Conservation (phyloP, 1,140 invertebrate genomes). For the Drosophila navojoa region DNA sequence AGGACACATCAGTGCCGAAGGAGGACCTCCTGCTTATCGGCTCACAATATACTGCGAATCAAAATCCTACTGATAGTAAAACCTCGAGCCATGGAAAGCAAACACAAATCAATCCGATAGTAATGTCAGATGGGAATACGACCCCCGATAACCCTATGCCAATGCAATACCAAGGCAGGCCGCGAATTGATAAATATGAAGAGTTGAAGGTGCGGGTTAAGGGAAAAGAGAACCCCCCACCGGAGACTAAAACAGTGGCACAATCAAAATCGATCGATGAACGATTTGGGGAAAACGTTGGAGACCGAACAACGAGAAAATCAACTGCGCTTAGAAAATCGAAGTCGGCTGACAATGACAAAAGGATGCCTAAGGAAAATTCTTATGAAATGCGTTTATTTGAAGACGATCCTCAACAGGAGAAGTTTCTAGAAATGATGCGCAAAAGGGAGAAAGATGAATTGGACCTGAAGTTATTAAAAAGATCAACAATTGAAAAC, state of each 20-base stretch:
- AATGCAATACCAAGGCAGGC: conserved; percentile 11
- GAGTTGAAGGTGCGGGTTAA: conserved; percentile 24
- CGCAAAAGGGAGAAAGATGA: not conserved
- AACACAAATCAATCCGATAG: not conserved
- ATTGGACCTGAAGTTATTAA: not conserved
- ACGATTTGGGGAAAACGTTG: no score
- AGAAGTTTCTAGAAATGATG: conserved; percentile 1
- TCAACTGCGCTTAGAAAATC: no score
- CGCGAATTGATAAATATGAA: conserved; percentile 16
- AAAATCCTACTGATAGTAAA: not conserved
- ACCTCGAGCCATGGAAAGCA: not conserved
- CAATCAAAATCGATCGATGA: not conserved
- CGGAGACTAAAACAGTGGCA: not conserved
- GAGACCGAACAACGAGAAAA: not conserved
- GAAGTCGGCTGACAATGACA: no score
- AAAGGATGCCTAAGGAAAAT: no score
- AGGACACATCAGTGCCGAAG: not conserved
- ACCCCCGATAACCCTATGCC: not conserved
- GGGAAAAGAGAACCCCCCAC: not conserved
- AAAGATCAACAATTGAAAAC: not conserved
- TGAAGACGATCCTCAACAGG: not conserved
- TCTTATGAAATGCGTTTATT: no score
- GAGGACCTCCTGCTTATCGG: not conserved
- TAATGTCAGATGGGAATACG: not conserved
- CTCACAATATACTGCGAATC: not conserved